These are phyloP conservation scores for Cercocebus atys DNA, from an alignment of 2,113 vertebrate genomes.

Conservation along the genomic window DNA sequence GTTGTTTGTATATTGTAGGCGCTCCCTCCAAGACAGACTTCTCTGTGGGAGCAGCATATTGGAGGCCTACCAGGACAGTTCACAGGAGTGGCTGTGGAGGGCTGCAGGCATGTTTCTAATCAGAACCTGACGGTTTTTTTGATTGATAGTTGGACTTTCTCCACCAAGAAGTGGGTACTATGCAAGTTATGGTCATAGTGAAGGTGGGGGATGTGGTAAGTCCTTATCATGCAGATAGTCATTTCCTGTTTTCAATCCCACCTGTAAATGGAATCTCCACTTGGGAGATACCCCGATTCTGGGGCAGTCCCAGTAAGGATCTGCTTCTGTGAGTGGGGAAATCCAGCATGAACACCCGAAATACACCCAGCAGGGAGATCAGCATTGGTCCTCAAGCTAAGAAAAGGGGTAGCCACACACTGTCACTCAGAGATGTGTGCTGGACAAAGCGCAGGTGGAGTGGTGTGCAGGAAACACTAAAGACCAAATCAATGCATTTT, in stretches of 20 bases:
- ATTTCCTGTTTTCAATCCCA: background rate
- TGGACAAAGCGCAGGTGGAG: no score
- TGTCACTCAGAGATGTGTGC: background rate
- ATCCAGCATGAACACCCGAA: background rate
- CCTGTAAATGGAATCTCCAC: background rate
- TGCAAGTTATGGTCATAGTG: no score
- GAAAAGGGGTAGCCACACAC: background rate
- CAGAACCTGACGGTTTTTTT: background rate
- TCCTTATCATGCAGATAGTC: background rate
- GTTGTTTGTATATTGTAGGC: background rate
- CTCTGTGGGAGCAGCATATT: background rate
- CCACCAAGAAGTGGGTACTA: background rate
- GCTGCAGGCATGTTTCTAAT: background rate
- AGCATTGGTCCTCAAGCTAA: background rate
- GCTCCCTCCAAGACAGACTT: background rate
- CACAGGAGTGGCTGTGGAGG: background rate
- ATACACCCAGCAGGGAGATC: no score
- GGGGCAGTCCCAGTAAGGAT: fast-evolving
- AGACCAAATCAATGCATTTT: background rate
- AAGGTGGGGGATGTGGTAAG: no score
- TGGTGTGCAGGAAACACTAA: background rate
- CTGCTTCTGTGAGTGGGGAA: background rate
- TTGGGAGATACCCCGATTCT: background rate
- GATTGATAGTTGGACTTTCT: background rate
- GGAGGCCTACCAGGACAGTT: background rate